Base-by-base conservation (phyloP, 2,888 invertebrate species). In the Bembecia ichneumoniformis region DNA sequence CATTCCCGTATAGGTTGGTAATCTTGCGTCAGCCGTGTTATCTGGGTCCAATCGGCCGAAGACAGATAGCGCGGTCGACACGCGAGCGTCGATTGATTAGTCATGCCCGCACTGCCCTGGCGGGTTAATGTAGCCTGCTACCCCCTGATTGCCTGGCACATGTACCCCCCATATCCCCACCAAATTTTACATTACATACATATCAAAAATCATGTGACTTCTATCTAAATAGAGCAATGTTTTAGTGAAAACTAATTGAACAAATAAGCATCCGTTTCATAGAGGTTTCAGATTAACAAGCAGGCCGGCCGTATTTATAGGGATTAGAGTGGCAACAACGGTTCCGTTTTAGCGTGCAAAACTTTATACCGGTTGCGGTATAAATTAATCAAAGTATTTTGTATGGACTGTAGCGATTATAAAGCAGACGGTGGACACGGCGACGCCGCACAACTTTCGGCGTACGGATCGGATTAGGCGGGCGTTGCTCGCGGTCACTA, bases 61-160 rank as follows among this genome's bases (percentile, higher is more conserved):
- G 86, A 87, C 82, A 83, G 84, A 87, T 86, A 86, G 84, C 72
- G 76, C 62, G 82, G 81, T 80, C 74, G 78, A 77, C 87, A 86
- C 84, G 83, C 87, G 75, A 86, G 72, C 82, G 66, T 64, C 84
- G 87, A 87, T 86, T 87, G 87, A 87, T 87, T 86, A 84, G 82
- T 68, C 69, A 62, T 64, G 70, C 81, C 83, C 81, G 78, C 77
- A 80, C 72, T 74, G 68, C 72, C 74, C 77, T 80, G 82, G 78
- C 82, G 82, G 80, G 82, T 82, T 86, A 86, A 87, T 86, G 84
- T 79, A 83, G 78, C 79, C 76, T 77, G 66, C 65, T 64, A 68
- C 67, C 74, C 68, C 72, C 78, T 78, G 82, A 83, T 86, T 83
- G 81, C 78, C 77, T 75, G 71, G 76, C 79, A 40, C 40, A 40